A percentile compares a stretch with the other conserved stretches of the same genome.
Evolutionary conservation across 2,797 vertebrate genomes (phyloP).

Genomic region (Tokudaia muenninki): DNA sequence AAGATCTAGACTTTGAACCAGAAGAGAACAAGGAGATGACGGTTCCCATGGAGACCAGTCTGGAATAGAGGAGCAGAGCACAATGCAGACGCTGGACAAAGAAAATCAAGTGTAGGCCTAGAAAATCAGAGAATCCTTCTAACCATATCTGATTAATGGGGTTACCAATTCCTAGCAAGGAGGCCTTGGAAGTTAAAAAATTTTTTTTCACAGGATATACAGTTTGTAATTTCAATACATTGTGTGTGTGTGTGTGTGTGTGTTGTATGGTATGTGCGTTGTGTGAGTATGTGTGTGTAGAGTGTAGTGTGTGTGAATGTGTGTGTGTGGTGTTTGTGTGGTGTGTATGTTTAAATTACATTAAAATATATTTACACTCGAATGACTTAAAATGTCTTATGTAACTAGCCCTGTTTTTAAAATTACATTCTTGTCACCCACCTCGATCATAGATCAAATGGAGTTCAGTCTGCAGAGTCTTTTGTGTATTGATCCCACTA

Average conservation of each 20-base stretch:
- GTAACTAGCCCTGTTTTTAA: neutral
- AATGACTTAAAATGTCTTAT: slow-evolving; percentile 13
- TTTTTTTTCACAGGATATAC: neutral
- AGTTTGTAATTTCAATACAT: slow-evolving; percentile 51
- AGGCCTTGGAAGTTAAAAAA: slow-evolving; percentile 47
- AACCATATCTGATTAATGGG: neutral
- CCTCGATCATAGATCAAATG: neutral
- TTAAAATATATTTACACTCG: slow-evolving; percentile 20
- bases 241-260: neutral
- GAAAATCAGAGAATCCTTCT: neutral
- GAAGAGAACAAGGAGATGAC: slow-evolving; percentile 8
- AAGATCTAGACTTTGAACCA: slow-evolving; percentile 14
- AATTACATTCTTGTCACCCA: neutral
- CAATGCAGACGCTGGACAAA: neutral
- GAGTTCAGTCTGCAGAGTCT: neutral
- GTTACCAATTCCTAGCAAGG: slow-evolving; percentile 34
- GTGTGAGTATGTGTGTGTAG: neutral
- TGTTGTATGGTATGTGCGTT: neutral
- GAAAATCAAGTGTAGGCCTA: neutral
- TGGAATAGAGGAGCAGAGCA: neutral
- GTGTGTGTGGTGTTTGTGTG: neutral
- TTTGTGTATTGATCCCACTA: neutral
- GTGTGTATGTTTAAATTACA: neutral
- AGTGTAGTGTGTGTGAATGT: too few species aligned
- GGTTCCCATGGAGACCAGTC: neutral